Conservation (phyloP, 2,797 vertebrate genomes). For the Spea hammondii region DNA sequence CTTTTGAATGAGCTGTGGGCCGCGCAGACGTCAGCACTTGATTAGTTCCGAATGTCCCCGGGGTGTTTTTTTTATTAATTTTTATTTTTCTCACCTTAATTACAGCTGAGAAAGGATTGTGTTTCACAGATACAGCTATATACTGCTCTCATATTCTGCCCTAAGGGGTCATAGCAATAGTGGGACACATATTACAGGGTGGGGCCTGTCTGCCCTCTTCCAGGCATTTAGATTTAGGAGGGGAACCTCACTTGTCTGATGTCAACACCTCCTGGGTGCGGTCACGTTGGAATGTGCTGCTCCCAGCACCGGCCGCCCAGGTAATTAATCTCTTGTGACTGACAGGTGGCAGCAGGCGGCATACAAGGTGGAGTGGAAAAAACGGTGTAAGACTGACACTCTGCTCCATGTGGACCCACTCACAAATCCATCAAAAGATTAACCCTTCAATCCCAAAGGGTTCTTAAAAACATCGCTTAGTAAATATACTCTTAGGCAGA, state of each 20-base stretch:
- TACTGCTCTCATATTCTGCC: constrained; percentile 46
- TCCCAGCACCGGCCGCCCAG: constrained; percentile 68
- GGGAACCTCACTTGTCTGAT: constrained; percentile 72
- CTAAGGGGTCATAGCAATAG: constrained; percentile 37
- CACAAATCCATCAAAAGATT: not conserved
- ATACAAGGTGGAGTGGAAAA: constrained; percentile 63
- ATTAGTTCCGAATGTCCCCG: constrained; percentile 28
- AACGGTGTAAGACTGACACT: constrained; percentile 19
- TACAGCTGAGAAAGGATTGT: constrained; percentile 22
- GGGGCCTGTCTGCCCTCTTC: constrained; percentile 36
- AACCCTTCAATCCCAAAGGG: not conserved
- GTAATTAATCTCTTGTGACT: constrained; percentile 77
- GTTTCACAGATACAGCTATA: constrained; percentile 27
- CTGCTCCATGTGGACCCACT: not conserved
- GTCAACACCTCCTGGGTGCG: constrained; percentile 73
- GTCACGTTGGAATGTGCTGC: constrained; percentile 73
- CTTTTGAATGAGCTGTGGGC: constrained; percentile 41
- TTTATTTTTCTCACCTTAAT: constrained; percentile 28
- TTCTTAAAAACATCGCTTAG: too few species aligned
- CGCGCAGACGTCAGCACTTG: constrained; percentile 37
- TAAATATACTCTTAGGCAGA: too few species aligned
- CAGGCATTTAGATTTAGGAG: constrained; percentile 52
- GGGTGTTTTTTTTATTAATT: constrained; percentile 33
- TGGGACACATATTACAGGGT: constrained; percentile 41
- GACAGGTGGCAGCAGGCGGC: constrained; percentile 82